Evolutionary conservation across 1,140 invertebrate species (phyloP).

Genomic region (Papilio helenus): DNA sequence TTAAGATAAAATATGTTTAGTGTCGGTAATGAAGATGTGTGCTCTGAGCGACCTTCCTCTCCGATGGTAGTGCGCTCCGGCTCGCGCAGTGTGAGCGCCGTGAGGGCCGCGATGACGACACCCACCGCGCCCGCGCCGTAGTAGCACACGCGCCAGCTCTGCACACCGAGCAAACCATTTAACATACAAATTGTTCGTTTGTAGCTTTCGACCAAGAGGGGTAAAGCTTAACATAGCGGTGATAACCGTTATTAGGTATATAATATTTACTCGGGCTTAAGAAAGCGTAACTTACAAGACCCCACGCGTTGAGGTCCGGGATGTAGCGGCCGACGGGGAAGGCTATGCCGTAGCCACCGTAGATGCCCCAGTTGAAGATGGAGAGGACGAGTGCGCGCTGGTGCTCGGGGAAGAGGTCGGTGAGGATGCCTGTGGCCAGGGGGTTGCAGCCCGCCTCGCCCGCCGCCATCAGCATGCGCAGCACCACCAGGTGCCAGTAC

Average conservation of each 20-base stretch:
- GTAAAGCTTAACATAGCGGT: no score
- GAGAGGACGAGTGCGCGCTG: constrained; percentile 94
- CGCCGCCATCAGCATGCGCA: constrained; percentile 93
- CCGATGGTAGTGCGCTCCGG: constrained; percentile 89
- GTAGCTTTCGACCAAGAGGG: background rate
- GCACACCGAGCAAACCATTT: constrained; percentile 34
- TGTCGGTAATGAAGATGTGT: background rate
- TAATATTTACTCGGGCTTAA: no score
- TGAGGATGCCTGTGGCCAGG: constrained; percentile 92
- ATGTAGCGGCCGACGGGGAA: constrained; percentile 96
- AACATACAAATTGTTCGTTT: constrained; percentile 1
- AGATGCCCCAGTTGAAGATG: constrained; percentile 98
- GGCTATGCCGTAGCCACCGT: constrained; percentile 95
- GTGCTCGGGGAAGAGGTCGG: constrained; percentile 92
- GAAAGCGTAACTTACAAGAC: constrained; percentile 83
- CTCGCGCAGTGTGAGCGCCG: constrained; percentile 90
- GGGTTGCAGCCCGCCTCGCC: constrained; percentile 96
- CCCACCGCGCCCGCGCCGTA: constrained; percentile 92
- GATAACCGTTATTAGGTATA: no score
- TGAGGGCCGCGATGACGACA: constrained; percentile 88
- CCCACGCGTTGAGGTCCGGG: constrained; percentile 89
- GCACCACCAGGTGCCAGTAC: constrained; percentile 95
- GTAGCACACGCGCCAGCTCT: constrained; percentile 96
- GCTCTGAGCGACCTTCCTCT: constrained; percentile 82
- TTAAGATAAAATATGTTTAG: background rate